These are phyloP conservation scores for Drosophila rufa DNA, from an alignment of 1,140 invertebrate species.

Conservation along the genomic window DNA sequence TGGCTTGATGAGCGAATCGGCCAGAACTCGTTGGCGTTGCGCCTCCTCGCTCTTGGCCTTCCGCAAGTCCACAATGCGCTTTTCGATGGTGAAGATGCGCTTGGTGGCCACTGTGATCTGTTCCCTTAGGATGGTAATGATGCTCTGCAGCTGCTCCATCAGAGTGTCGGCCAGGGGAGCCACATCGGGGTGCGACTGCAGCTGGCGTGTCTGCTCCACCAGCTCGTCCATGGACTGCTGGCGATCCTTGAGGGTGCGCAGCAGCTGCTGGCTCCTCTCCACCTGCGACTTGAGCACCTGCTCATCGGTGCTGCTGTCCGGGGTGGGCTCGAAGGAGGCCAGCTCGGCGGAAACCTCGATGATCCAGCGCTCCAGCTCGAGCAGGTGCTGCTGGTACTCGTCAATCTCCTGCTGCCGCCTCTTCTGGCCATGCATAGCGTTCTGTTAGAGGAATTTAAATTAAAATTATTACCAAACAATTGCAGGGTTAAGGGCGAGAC, in stretches of 20 bases:
- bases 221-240: constrained; percentile 80
- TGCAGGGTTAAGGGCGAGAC: neutral
- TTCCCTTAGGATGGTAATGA: constrained; percentile 75
- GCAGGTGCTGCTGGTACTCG: constrained; percentile 87
- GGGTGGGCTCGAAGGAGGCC: constrained; percentile 69
- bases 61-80: constrained; percentile 74
- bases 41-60: constrained; percentile 72
- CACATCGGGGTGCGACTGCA: constrained; percentile 79
- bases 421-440: constrained; percentile 86
- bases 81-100: constrained; percentile 81
- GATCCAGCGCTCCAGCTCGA: constrained; percentile 89
- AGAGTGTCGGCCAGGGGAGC: constrained; percentile 72
- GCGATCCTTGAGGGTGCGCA: constrained; percentile 78
- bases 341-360: constrained; percentile 78
- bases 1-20: constrained; percentile 69
- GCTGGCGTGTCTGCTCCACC: constrained; percentile 70
- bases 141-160: constrained; percentile 76
- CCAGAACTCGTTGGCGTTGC: constrained; percentile 62
- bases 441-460: constrained; percentile 66
- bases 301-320: constrained; percentile 71
- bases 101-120: constrained; percentile 79
- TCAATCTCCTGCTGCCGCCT: constrained; percentile 87
- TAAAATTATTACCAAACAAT: neutral
- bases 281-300: constrained; percentile 72
- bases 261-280: constrained; percentile 70